Evolutionary conservation across 2,888 invertebrate genomes (phyloP).

Genomic region (Agrotis segetum): DNA sequence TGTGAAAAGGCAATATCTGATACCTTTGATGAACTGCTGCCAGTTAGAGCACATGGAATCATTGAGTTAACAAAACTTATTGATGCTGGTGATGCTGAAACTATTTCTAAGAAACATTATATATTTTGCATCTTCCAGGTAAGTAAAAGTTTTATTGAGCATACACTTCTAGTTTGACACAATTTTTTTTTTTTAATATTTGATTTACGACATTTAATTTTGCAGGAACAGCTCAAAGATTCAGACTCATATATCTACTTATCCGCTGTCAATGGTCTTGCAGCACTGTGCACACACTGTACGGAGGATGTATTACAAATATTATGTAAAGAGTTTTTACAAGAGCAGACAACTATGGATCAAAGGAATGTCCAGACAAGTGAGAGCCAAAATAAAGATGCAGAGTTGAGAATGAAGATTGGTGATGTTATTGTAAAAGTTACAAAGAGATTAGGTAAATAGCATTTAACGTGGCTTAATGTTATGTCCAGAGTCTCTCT

Average conservation of each 20-base stretch:
- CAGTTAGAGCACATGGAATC: conserved; percentile 95
- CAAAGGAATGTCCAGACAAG: conserved; percentile 70
- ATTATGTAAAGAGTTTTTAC: conserved; percentile 93
- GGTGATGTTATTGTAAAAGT: conserved; percentile 95
- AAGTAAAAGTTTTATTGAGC: conserved; percentile 64
- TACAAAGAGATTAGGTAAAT: conserved; percentile 93
- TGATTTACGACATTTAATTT: conserved; percentile 9
- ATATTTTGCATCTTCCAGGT: conserved; percentile 94
- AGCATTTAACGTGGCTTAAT: not conserved
- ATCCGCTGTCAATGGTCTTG: conserved; percentile 94
- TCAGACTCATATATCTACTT: conserved; percentile 96
- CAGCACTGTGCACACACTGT: conserved; percentile 92
- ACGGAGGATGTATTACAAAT: conserved; percentile 93
- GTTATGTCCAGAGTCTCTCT: not conserved
- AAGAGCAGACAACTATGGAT: conserved; percentile 69
- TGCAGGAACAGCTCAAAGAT: conserved; percentile 94
- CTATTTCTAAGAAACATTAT: conserved; percentile 92
- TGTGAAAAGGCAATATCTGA: conserved; percentile 93
- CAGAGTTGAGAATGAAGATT: conserved; percentile 93
- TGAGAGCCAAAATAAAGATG: conserved; percentile 81
- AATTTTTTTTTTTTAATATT: no score
- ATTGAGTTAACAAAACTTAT: conserved; percentile 94
- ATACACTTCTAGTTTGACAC: no score
- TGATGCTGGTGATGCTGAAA: conserved; percentile 92
- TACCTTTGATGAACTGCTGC: conserved; percentile 93